Base-by-base conservation (phyloP, 2,888 invertebrate species). In the Amphipoea oculea region DNA sequence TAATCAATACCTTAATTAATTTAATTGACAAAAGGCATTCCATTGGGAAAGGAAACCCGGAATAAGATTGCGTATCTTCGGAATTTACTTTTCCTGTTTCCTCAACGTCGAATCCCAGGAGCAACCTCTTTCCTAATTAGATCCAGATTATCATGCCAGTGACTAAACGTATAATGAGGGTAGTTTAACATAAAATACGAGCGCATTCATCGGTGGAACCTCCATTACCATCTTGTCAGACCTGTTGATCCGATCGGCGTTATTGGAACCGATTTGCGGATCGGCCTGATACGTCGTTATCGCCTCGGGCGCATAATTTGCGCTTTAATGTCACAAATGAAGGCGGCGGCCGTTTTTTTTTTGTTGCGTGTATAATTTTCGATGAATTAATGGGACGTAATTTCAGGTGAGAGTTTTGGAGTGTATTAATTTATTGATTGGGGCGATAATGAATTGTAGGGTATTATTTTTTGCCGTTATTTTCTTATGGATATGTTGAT, bases 251-350 rank as follows among this genome's bases (percentile, higher is more conserved):
- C 75, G 86, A 91, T 92, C 89, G 88, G 68, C 81, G 76, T 92
- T 91, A 92, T 91, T 91, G 91, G 88, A 86, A 83, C 89, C 92
- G 92, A 93, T 92, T 93, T 92, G 90, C 90, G 90, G 91, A 94
- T 94, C 91, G 89, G 86, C 84, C 82, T 92, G 92, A 92, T 92
- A 93, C 91, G 91, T 92, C 91, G 93, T 94, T 94, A 94, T 92
- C 93, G 92, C 93, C 90, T 78, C 83, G 82, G 89, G 92, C 92
- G 87, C 86, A 91, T 92, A 93, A 94, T 94, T 94, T 93, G 91
- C 90, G 90, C 88, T 89, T 90, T 93, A 93, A 94, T 92, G 89
- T 92, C 89, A 86, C 90, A 90, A 93, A 92, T 92, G 91, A 92
- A 90, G 86, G 81, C 84, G 79, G 78, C 82, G 68, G 82, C 75